phyloP scores from a whole-genome alignment of 2,113 vertebrate genomes.

The Setophaga kirtlandii region DNA sequence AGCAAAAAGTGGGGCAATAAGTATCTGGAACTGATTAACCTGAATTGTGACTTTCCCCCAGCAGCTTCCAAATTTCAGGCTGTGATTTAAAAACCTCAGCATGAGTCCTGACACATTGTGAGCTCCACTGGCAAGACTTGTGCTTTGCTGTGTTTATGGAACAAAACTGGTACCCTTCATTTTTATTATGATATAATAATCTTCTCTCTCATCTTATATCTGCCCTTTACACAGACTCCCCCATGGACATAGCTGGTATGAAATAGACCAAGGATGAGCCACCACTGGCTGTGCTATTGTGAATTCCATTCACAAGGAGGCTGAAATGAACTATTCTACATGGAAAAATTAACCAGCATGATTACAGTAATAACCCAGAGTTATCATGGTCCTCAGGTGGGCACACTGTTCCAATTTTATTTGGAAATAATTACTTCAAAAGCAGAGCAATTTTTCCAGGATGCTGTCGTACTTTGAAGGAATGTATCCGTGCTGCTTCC shows the following conservation, averaged over 20 bases:
- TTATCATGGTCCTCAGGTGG: slow-evolving; percentile 34
- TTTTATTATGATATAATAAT: neutral
- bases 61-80: neutral
- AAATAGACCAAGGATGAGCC: neutral
- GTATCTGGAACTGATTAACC: neutral
- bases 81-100: neutral
- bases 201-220: neutral
- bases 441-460: slow-evolving; percentile 24
- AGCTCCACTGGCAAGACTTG: neutral
- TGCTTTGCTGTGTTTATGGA: neutral
- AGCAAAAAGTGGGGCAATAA: neutral
- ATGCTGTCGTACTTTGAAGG: neutral
- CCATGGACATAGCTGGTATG: neutral
- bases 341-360: slow-evolving; percentile 29
- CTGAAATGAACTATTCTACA: neutral
- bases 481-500: accelerated
- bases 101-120: neutral
- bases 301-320: slow-evolving; percentile 2
- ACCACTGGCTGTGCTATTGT: neutral
- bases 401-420: slow-evolving; percentile 3
- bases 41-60: neutral
- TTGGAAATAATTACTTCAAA: slow-evolving; percentile 46
- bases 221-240: neutral
- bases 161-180: neutral
- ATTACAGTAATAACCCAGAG: slow-evolving; percentile 20